Conservation (phyloP, 2,888 invertebrate species). For the Cryptocephalus primarius region DNA sequence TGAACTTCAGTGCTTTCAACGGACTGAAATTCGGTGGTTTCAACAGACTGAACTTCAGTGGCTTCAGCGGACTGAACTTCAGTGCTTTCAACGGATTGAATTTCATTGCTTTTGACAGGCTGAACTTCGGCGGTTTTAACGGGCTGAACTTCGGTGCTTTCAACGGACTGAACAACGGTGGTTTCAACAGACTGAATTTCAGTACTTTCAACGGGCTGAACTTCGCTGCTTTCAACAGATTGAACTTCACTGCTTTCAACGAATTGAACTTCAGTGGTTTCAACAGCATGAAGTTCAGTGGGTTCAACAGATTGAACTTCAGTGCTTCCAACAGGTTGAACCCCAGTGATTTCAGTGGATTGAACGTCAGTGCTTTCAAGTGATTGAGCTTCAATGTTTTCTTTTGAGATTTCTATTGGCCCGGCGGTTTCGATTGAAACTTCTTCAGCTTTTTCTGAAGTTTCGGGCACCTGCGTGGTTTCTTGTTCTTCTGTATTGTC, state of each 20-base stretch:
- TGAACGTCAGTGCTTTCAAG: neutral
- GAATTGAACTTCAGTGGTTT: neutral
- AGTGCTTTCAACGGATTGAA: neutral
- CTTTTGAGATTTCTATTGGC: neutral
- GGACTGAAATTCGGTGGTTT: neutral
- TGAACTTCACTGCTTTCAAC: neutral
- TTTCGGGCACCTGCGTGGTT: neutral
- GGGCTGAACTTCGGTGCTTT: neutral
- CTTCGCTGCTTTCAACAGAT: neutral
- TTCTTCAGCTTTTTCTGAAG: conserved; percentile 3
- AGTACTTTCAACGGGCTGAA: neutral
- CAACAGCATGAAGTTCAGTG: neutral
- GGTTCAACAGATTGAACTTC: neutral
- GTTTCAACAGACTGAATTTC: neutral
- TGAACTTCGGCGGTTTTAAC: neutral
- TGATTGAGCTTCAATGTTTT: neutral
- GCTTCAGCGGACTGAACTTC: neutral
- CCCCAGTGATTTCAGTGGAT: neutral
- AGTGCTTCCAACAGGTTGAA: neutral
- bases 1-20: neutral
- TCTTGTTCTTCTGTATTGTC: neutral
- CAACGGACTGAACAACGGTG: neutral
- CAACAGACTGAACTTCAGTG: neutral
- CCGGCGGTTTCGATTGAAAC: neutral
- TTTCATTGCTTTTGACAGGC: neutral